These are phyloP conservation scores for Patiria miniata DNA, from an alignment of 35 echinoderm and acorn worm species.

Conservation along the genomic window DNA sequence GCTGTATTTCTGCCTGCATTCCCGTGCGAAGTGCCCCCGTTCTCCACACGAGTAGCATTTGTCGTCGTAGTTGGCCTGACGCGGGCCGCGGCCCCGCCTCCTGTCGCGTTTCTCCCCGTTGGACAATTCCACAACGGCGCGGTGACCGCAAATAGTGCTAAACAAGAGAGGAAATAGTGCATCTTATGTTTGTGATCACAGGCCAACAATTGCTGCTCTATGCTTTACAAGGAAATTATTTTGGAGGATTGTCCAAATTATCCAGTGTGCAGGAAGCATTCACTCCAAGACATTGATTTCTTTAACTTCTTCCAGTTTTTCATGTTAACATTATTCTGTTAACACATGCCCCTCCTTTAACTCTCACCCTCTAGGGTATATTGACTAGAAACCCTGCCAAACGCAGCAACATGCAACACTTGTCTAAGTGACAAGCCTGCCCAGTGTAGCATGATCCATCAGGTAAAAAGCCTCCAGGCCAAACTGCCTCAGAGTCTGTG, in stretches of 20 bases:
- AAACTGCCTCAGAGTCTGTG: no score
- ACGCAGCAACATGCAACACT: no score
- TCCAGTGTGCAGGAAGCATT: not conserved
- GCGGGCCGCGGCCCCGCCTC: not conserved
- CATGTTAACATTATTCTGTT: not conserved
- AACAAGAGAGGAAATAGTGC: not conserved
- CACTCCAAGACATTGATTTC: not conserved
- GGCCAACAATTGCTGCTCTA: not conserved
- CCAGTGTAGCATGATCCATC: no score
- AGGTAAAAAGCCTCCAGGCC: no score
- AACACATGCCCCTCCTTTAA: no score
- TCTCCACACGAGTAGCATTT: conserved; percentile 31
- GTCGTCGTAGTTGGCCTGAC: not conserved
- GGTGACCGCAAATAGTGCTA: conserved; percentile 11
- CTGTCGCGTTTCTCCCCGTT: not conserved
- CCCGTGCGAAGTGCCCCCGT: conserved; percentile 47
- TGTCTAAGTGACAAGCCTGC: no score
- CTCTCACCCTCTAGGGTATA: no score
- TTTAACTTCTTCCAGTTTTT: not conserved
- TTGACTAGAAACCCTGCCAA: no score
- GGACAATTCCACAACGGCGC: not conserved
- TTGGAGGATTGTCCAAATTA: not conserved
- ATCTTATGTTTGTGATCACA: not conserved
- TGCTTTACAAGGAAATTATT: not conserved
- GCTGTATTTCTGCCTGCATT: conserved; percentile 6